These are phyloP conservation scores for Operophtera brumata DNA, from an alignment of 2,888 invertebrate genomes.

Conservation along the genomic window DNA sequence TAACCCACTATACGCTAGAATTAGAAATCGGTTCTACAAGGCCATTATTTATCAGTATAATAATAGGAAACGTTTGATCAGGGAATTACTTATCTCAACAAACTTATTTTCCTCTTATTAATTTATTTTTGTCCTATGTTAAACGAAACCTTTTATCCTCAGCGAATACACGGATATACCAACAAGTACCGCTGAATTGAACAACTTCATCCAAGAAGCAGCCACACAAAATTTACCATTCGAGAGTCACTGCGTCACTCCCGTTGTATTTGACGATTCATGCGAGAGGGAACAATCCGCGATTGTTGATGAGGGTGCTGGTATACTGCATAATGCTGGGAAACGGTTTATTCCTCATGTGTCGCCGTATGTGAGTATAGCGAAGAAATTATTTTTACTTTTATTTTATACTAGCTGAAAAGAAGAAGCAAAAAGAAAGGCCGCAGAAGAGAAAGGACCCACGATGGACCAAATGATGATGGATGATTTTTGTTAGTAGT, in stretches of 20 bases:
- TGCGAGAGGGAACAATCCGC: slow-evolving; percentile 38
- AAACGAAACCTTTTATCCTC: slow-evolving; percentile 34
- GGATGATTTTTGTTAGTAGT: too few species aligned
- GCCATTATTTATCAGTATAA: too few species aligned
- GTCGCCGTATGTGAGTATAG: slow-evolving; percentile 66
- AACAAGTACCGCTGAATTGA: slow-evolving; percentile 38
- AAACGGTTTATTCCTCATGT: slow-evolving; percentile 66
- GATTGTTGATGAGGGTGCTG: slow-evolving; percentile 41
- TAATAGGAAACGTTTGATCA: too few species aligned
- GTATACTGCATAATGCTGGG: slow-evolving; percentile 38
- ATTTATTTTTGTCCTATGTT: too few species aligned
- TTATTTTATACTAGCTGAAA: background rate
- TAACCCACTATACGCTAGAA: too few species aligned
- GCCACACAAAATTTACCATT: slow-evolving; percentile 46
- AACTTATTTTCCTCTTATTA: too few species aligned
- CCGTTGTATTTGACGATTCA: slow-evolving; percentile 52
- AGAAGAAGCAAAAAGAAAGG: too few species aligned
- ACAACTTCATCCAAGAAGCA: slow-evolving; percentile 48
- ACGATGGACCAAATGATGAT: too few species aligned
- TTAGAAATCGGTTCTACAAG: too few species aligned
- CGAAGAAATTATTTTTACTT: background rate
- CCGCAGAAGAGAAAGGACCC: too few species aligned
- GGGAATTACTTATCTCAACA: too few species aligned
- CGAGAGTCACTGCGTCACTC: slow-evolving; percentile 64
- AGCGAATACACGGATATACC: slow-evolving; percentile 46